These are phyloP conservation scores for Plebejus melissa DNA, from an alignment of 2,888 invertebrate species.

Conservation along the genomic window DNA sequence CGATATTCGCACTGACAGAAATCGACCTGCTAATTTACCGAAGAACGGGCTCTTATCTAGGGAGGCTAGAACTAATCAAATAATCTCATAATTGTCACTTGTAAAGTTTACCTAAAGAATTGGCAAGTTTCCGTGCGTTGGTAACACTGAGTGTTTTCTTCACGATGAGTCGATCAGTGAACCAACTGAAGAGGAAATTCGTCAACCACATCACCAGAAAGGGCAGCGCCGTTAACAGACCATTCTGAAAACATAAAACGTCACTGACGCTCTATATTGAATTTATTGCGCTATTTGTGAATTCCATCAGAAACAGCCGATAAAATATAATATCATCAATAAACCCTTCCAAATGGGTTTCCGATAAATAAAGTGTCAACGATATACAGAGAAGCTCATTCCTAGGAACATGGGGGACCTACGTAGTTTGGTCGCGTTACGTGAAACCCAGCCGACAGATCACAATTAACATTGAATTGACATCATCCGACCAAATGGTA, in stretches of 20 bases:
- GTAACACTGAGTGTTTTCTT: slow-evolving; percentile 73
- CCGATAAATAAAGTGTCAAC: slow-evolving; percentile 16
- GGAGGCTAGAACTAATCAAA: no score
- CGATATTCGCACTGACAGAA: no score
- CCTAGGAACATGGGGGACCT: no score
- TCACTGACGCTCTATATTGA: not conserved
- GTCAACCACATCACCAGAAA: slow-evolving; percentile 86
- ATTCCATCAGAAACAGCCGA: not conserved
- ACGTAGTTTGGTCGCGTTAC: no score
- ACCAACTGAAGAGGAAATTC: slow-evolving; percentile 84
- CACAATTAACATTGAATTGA: no score
- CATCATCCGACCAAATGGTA: no score
- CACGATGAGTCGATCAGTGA: slow-evolving; percentile 81
- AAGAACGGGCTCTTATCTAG: no score
- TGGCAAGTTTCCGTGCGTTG: slow-evolving; percentile 79
- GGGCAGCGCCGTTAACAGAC: slow-evolving; percentile 84
- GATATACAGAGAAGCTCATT: not conserved
- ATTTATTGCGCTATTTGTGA: slow-evolving; percentile 1
- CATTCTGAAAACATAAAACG: slow-evolving; percentile 74
- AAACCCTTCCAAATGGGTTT: slow-evolving; percentile 14
- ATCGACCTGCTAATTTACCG: no score
- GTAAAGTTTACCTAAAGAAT: slow-evolving; percentile 63
- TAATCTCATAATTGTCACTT: no score
- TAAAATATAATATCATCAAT: not conserved
- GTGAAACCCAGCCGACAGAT: no score